These are phyloP conservation scores for Pterocles burchelli DNA, from an alignment of 2,113 vertebrate species.

Conservation along the genomic window DNA sequence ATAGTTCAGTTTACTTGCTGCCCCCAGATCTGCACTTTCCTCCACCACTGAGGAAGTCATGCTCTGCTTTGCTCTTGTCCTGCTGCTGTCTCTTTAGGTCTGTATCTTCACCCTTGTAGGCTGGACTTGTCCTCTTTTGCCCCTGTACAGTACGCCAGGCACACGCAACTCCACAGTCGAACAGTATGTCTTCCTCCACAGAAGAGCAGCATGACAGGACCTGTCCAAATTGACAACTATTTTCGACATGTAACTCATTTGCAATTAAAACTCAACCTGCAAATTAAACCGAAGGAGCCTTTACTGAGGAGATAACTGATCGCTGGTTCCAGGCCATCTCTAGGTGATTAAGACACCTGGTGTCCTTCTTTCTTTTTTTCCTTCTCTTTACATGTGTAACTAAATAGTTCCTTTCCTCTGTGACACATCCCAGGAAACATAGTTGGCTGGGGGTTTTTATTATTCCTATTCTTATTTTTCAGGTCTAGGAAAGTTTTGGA, in stretches of 20 bases:
- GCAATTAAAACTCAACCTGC: not conserved
- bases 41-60: not conserved
- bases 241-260: not conserved
- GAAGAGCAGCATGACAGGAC: not conserved
- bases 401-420: not conserved
- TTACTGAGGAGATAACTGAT: not conserved
- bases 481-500: not conserved
- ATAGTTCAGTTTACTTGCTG: not conserved
- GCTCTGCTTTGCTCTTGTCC: not conserved
- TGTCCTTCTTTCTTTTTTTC: not conserved
- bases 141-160: not conserved
- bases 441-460: not conserved
- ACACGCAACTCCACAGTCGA: not conserved
- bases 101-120: not conserved
- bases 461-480: not conserved
- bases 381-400: not conserved
- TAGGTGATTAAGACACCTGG: not conserved
- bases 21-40: not conserved
- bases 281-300: not conserved
- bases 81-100: not conserved
- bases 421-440: not conserved
- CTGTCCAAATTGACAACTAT: not conserved
- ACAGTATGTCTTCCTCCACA: not conserved
- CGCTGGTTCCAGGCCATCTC: not conserved
- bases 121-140: not conserved